Evolutionary conservation across 2,797 vertebrate genomes (phyloP).

Genomic region (Lutjanus argentimaculatus): DNA sequence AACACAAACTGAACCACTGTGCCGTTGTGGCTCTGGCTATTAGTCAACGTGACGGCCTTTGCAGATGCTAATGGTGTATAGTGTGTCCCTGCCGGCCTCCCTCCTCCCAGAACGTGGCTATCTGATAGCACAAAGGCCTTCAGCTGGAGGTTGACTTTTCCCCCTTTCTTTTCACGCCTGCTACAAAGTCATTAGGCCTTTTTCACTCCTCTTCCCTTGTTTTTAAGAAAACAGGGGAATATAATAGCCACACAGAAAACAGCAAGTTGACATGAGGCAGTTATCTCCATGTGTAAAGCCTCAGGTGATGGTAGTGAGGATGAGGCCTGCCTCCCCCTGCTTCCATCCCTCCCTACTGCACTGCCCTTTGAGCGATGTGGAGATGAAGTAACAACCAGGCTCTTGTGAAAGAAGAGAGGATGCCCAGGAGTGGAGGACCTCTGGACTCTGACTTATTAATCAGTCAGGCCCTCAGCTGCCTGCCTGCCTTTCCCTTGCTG

Average conservation of each 20-base stretch:
- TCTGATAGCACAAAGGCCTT: constrained; percentile 92
- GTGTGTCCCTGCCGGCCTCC: constrained; percentile 87
- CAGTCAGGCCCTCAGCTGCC: constrained; percentile 69
- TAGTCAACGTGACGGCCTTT: constrained; percentile 92
- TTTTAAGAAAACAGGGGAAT: constrained; percentile 74
- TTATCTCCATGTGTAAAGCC: constrained; percentile 68
- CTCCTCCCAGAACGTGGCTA: constrained; percentile 86
- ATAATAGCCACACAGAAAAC: constrained; percentile 68
- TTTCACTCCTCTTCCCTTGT: constrained; percentile 57
- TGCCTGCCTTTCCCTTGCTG: constrained; percentile 49
- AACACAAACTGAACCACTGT: constrained; percentile 94
- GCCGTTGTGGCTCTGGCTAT: constrained; percentile 88
- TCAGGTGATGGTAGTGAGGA: constrained; percentile 76
- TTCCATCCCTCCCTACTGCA: constrained; percentile 35
- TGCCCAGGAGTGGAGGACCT: constrained; percentile 84
- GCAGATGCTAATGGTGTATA: constrained; percentile 98
- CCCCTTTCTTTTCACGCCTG: constrained; percentile 81
- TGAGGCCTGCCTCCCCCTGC: constrained; percentile 28
- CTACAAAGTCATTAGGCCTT: constrained; percentile 85
- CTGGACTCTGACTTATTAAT: constrained; percentile 82
- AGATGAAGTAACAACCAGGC: constrained; percentile 78
- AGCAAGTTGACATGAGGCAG: constrained; percentile 64
- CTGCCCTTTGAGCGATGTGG: constrained; percentile 64
- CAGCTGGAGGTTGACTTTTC: constrained; percentile 86
- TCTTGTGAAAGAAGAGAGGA: constrained; percentile 84